These are phyloP conservation scores for Ophion costatus DNA, from an alignment of 2,888 invertebrate species.

Conservation along the genomic window DNA sequence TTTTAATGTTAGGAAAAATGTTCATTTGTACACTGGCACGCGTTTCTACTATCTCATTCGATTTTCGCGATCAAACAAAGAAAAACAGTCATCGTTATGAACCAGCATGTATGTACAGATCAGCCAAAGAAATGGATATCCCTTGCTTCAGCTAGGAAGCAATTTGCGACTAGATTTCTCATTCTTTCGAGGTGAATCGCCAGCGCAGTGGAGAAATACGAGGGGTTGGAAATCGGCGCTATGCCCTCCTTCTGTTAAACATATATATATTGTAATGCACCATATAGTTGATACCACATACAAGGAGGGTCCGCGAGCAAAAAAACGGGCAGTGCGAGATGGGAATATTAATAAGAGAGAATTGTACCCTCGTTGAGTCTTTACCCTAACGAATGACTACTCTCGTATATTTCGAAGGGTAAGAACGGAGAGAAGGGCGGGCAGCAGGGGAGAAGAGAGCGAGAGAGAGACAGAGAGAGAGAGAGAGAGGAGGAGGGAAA, in stretches of 20 bases:
- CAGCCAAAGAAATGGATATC: conserved; percentile 9
- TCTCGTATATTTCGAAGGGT: conserved; percentile 41
- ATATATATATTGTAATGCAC: conserved; percentile 16
- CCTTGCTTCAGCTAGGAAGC: conserved; percentile 16
- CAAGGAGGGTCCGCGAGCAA: conserved; percentile 16
- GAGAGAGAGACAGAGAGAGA: background rate
- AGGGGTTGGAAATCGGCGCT: conserved; percentile 37
- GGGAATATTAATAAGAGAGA: conserved; percentile 74
- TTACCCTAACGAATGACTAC: conserved; percentile 69
- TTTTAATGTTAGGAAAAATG: too few species aligned
- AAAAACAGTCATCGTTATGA: background rate
- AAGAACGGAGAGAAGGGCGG: conserved; percentile 9
- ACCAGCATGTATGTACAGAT: background rate
- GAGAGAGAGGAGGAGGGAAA: background rate
- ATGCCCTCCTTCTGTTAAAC: background rate
- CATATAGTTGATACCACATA: conserved; percentile 28
- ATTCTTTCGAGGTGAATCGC: conserved; percentile 37
- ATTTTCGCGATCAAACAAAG: background rate
- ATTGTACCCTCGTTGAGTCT: conserved; percentile 58
- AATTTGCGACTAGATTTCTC: conserved; percentile 54
- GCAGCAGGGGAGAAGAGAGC: conserved; percentile 1
- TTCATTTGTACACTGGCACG: too few species aligned
- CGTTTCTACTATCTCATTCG: background rate
- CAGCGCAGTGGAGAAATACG: conserved; percentile 10
- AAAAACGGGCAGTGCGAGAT: conserved; percentile 52